Base-by-base conservation (phyloP, 2,797 vertebrate species). In the Nyctibius grandis region DNA sequence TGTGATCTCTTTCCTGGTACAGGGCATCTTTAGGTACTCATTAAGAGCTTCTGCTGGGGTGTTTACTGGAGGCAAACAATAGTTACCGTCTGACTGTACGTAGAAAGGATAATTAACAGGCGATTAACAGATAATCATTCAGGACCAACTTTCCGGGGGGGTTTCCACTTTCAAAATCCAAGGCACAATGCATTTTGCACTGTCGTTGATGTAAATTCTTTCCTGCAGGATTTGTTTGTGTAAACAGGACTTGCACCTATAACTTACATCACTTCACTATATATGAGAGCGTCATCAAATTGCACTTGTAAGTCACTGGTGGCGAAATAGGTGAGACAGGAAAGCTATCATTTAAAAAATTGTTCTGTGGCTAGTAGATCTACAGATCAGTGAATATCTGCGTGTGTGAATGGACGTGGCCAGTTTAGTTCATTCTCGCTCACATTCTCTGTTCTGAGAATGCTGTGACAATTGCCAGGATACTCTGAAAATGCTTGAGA, bases 181-280 rank as follows among this genome's bases (percentile, higher is more conserved):
- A 69, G 19, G 23, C 9, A 90, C 63, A 79, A 82, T 26, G 53
- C 18, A 34, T 89, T 89, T 95, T 77, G 51, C 36, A 14, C 63
- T 91, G 76, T 84, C 83, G 51, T 45, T 72, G 54, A 50, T 54
- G 38, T 16, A 85, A 86, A 77, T 50, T 54, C 22, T 90, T 83
- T 80, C 38, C 67, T 82, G 34, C 22, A 61, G 65, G 64, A 87
- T 93, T 88, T 89, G 31, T 78, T 83, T 96, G 53, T 72, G 54
- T 72, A 91, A 96, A 96, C 86, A 95, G 57, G 72, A 94, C 42
- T 90, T 68, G 40, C 31, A 82, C 34, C 57, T 80, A 9, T 48
- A 79, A 82, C 9, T 72, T 60, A 60, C 2, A 3, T 89, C 60
- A 89, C 38, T 84, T 87, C 4, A 1, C 15, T 85, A 6, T 51